Evolutionary conservation across 2,113 vertebrate genomes (phyloP), one percentile per base, ranked within the genome.

Genomic region (Hypocryptadius cinnamomeus): DNA sequence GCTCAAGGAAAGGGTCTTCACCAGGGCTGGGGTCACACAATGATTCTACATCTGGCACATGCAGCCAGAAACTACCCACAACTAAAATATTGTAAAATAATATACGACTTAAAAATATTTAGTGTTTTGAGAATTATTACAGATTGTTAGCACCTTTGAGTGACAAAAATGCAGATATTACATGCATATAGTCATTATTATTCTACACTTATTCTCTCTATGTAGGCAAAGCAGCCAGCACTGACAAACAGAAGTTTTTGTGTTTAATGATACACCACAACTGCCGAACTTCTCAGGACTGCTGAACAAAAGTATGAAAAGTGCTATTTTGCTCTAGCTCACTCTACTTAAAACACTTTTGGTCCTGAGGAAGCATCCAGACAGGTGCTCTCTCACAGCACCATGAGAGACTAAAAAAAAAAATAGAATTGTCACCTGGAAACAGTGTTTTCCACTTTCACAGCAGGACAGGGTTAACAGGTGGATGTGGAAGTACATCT

Each of bases 271-370:
- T 65, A 12, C 7, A 24, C 13, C 39, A 42, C 47, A 59, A 21
- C 13, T 5, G 0, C 59, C 69, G 28, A 77, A 44, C 40, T 71
- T 74, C 33, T 79, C 30, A 37, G 19, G 2, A 2, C 21, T 51
- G 25, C 15, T 65, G 35, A 79, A 61, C 1, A 7, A 5, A 85
- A 27, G 5, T 37, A 15, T 47, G 27, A 59, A 61, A 89, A 59
- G 4, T 50, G 16, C 8, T 61, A 2, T 28, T 85, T 79, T 74
- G 22, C 11, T 66, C 7, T 35, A 33, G 4, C 33, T 83, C 2
- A 0, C 47, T 68, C 7, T 47, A 16, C 2, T 4, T 21, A 16
- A 2, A 9, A 22, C 11, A 40, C 3, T 0, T 0, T 8, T 33
- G 7, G 31, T 74, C 22, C 17, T 57, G 23, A 47, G 31, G 33